These are phyloP conservation scores for Archips xylosteana DNA, from an alignment of 2,888 invertebrate genomes.

Conservation along the genomic window DNA sequence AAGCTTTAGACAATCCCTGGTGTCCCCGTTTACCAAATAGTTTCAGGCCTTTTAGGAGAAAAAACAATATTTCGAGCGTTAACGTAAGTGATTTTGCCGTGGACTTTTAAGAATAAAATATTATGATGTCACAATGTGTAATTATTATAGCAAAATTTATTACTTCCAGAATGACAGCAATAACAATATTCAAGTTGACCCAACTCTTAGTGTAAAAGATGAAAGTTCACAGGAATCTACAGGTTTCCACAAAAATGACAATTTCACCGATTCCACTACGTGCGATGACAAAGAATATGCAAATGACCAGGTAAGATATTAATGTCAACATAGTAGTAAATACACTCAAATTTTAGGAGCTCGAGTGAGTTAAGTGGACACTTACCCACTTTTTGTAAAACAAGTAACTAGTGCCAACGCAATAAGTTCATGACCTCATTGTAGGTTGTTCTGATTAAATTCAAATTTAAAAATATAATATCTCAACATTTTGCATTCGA, in stretches of 20 bases:
- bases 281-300: slow-evolving; percentile 9
- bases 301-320: slow-evolving; percentile 25
- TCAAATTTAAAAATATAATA: no score
- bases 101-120: no score
- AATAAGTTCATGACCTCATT: not conserved
- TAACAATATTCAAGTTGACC: slow-evolving; percentile 57
- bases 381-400: slow-evolving; percentile 8
- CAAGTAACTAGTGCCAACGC: not conserved
- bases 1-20: slow-evolving; percentile 86
- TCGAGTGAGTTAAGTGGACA: not conserved
- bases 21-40: slow-evolving; percentile 71
- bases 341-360: not conserved
- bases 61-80: slow-evolving; percentile 44
- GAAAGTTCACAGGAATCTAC: not conserved
- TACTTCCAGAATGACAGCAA: slow-evolving; percentile 54
- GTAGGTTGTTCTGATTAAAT: not conserved
- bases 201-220: slow-evolving; percentile 18
- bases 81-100: slow-evolving; percentile 10
- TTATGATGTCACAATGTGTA: no score
- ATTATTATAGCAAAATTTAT: not conserved
- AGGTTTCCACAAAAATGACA: not conserved
- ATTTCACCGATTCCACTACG: not conserved
- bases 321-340: slow-evolving; percentile 18
- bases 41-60: slow-evolving; percentile 68
- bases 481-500: no score